Percentiles rank a stretch among this genome's conserved stretches.
Evolutionary conservation across 2,797 vertebrate genomes (phyloP).

Genomic region (Acanthiza pusilla): DNA sequence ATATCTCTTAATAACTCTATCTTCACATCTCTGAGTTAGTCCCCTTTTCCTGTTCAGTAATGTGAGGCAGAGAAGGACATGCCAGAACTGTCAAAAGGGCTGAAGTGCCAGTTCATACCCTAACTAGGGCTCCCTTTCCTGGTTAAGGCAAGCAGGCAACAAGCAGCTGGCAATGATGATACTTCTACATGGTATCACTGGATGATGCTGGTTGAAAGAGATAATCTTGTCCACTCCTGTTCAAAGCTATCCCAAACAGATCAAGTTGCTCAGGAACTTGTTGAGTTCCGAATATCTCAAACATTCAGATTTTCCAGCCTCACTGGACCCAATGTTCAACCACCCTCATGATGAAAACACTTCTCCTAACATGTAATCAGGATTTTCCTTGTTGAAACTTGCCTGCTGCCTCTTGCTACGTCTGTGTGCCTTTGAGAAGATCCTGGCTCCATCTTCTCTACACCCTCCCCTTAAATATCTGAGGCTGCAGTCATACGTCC

Average conservation of each 20-base stretch:
- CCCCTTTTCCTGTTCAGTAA: background rate
- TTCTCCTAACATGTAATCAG: background rate
- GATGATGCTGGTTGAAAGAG: background rate
- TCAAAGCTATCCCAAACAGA: background rate
- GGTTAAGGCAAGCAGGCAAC: background rate
- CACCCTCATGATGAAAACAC: background rate
- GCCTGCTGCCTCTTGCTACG: background rate
- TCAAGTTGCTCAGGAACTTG: background rate
- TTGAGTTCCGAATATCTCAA: background rate
- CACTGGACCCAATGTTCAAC: background rate
- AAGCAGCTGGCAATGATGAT: background rate
- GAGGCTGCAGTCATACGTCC: background rate
- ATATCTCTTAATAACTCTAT: too few relatives aligned
- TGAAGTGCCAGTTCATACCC: background rate
- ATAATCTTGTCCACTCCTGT: background rate
- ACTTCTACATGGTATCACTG: background rate
- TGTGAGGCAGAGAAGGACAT: background rate
- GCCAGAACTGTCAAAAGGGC: background rate
- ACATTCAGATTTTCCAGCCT: background rate
- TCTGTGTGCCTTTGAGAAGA: background rate
- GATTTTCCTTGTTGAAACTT: conserved; percentile 31
- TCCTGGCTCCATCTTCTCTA: background rate
- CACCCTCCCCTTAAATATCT: background rate
- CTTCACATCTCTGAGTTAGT: background rate
- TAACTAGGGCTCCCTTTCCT: background rate